A percentile compares a stretch with the other conserved stretches of the same genome.
Conservation (phyloP, 2,797 vertebrate genomes). For the Alcedo quadribrachys region DNA sequence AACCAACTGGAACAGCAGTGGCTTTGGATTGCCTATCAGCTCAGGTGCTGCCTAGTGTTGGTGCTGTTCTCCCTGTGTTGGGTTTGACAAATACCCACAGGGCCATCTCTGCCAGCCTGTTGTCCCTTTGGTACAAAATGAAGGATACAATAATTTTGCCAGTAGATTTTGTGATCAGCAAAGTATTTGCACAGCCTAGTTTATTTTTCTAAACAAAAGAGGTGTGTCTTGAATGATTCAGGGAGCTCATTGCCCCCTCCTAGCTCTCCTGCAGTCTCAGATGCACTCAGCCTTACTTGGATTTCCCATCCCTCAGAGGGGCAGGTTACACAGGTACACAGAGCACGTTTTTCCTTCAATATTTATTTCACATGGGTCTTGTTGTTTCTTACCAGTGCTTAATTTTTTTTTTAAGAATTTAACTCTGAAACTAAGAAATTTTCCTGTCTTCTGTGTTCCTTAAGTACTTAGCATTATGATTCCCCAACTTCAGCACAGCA, state of each 20-base stretch:
- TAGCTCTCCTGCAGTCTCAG: background rate
- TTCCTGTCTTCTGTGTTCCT: background rate
- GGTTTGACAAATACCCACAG: slow-evolving; percentile 55
- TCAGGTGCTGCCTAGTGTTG: background rate
- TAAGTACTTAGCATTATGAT: background rate
- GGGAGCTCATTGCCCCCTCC: slow-evolving; percentile 6
- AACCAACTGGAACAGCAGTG: slow-evolving; percentile 36
- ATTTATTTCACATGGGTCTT: background rate
- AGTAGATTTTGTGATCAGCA: slow-evolving; percentile 72
- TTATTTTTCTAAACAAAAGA: slow-evolving; percentile 74
- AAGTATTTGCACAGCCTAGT: slow-evolving; percentile 68
- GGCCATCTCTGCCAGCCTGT: slow-evolving; percentile 38
- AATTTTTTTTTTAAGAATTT: background rate
- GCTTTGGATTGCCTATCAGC: slow-evolving; percentile 34
- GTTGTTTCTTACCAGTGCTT: background rate
- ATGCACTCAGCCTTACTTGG: background rate
- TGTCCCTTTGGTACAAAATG: slow-evolving; percentile 68
- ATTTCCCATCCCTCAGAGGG: background rate
- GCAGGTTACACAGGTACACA: background rate
- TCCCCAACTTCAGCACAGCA: background rate
- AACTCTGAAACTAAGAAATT: background rate
- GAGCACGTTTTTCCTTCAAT: background rate
- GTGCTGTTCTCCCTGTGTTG: slow-evolving; percentile 25
- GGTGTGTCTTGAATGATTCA: slow-evolving; percentile 64
- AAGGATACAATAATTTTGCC: slow-evolving; percentile 63